Conservation (phyloP, 2,797 vertebrate species). For the Rhadinocentrus ornatus region DNA sequence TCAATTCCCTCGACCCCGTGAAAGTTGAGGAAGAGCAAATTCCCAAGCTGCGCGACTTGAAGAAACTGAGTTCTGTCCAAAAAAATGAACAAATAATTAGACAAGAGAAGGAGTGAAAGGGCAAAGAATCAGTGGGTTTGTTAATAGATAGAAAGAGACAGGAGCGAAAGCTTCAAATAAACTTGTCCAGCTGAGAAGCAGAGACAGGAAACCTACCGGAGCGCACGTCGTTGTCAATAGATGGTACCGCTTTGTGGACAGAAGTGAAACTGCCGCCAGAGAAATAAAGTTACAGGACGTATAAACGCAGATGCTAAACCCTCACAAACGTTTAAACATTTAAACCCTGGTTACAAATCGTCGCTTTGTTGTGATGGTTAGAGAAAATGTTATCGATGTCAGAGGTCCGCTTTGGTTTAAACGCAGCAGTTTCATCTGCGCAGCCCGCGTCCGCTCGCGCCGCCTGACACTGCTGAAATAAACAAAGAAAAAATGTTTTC, state of each 20-base stretch:
- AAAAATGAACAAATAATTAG: background rate
- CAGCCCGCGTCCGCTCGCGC: slow-evolving; percentile 32
- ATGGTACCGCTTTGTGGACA: slow-evolving; percentile 91
- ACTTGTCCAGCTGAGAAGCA: slow-evolving; percentile 47
- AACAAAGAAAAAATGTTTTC: slow-evolving; percentile 16
- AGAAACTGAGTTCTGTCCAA: slow-evolving; percentile 7
- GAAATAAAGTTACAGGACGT: slow-evolving; percentile 64
- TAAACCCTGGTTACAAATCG: background rate
- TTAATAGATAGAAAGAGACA: slow-evolving; percentile 23
- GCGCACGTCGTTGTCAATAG: slow-evolving; percentile 72
- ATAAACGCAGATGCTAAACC: slow-evolving; percentile 51
- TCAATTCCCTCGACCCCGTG: slow-evolving; percentile 93
- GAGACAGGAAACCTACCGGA: slow-evolving; percentile 34
- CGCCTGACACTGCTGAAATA: slow-evolving; percentile 32
- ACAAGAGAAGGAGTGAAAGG: background rate
- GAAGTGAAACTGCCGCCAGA: slow-evolving; percentile 73
- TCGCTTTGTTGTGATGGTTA: background rate
- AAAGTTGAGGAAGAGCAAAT: slow-evolving; percentile 88
- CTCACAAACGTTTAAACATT: slow-evolving; percentile 14
- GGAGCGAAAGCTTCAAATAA: slow-evolving; percentile 44
- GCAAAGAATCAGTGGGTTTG: background rate
- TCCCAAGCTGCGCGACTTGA: slow-evolving; percentile 78
- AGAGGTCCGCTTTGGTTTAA: slow-evolving; percentile 12
- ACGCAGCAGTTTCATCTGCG: background rate
- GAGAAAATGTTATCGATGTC: slow-evolving; percentile 11